Percentiles rank a stretch among this genome's conserved stretches.
Evolutionary conservation across 2,797 vertebrate genomes (phyloP).

Genomic region (Potorous gilbertii): DNA sequence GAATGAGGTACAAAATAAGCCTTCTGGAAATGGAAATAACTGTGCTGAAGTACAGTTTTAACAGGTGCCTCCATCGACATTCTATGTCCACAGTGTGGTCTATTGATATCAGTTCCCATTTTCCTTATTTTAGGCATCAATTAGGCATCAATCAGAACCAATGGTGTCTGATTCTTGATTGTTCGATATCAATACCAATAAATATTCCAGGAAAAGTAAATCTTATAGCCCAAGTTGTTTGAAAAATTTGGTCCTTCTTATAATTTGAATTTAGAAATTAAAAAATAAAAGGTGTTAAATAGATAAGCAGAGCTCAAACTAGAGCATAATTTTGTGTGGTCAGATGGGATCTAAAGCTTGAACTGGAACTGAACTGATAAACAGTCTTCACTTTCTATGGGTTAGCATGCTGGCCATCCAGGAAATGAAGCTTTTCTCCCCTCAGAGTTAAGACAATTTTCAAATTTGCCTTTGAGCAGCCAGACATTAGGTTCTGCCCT

Average conservation of each 20-base stretch:
- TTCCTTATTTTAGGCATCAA: not conserved
- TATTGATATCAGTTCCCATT: not conserved
- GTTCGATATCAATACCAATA: constrained; percentile 7
- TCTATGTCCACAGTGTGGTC: not conserved
- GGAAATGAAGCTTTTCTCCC: not conserved
- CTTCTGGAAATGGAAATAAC: not conserved
- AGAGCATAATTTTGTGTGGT: constrained; percentile 7
- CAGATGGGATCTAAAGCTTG: not conserved
- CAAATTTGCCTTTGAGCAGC: not conserved
- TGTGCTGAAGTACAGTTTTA: not conserved
- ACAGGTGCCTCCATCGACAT: not conserved
- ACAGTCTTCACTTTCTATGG: not conserved
- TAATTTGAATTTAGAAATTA: not conserved
- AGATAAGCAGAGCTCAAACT: constrained; percentile 8
- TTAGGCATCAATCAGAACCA: not conserved
- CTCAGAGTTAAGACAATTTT: not conserved
- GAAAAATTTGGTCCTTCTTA: not conserved
- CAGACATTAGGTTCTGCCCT: not conserved
- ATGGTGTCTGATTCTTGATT: not conserved
- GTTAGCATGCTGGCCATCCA: not conserved
- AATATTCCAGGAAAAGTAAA: constrained; percentile 13
- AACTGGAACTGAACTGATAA: not conserved
- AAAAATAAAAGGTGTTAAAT: not conserved
- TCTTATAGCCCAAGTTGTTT: not conserved
- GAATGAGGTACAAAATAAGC: not conserved